Evolutionary conservation across 2,797 vertebrate genomes (phyloP), one percentile per base, ranked within the genome.

Genomic region (Helarctos malayanus): DNA sequence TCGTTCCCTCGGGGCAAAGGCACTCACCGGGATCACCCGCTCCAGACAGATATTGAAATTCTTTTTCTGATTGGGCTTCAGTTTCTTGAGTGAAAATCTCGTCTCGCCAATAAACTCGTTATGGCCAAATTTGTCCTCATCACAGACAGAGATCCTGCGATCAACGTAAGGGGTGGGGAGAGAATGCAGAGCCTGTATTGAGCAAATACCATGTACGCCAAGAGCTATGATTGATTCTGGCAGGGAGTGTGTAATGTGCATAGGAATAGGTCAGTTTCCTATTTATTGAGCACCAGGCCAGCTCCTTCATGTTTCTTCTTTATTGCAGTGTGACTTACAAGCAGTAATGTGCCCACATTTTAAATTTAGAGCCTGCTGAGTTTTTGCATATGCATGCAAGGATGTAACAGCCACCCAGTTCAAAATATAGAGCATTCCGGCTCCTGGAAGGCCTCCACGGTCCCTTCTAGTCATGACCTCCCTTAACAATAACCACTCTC

Each of bases 91-190:
- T 0, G 99, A 99, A 97, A 99, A 99, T 96, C 99, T 98, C n/a
- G 99, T 99, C 99, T 99, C 99, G 4, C 99, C 99, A 0, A 99
- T 99, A 65, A 99, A 99, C 97, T 99, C 99, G 4, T 99, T 99
- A 94, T 99, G 99, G 82, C 99, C 99, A 25, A 99, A 99, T 97
- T 99, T 99, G 98, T 99, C 99, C 97, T 99, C 99, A 13, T 99
- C 99, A 5, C 99, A 99, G 91, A 99, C 99, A 0, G 99, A 99
- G 97, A 99, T 99, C 99, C 99, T 99, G 98, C 0, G 7, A 0
- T 3, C 0, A 3, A 7, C 19, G 10, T 0, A 27, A 35, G n/a
- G 47, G 75, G 35, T 16, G 65, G 27, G 35, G 18, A n/a, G 25
- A 52, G 54, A 78, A 85, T 6, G 25, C 80, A 41, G 47, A 76